Conservation (phyloP, 2,797 vertebrate species). For the Siniperca obscura region DNA sequence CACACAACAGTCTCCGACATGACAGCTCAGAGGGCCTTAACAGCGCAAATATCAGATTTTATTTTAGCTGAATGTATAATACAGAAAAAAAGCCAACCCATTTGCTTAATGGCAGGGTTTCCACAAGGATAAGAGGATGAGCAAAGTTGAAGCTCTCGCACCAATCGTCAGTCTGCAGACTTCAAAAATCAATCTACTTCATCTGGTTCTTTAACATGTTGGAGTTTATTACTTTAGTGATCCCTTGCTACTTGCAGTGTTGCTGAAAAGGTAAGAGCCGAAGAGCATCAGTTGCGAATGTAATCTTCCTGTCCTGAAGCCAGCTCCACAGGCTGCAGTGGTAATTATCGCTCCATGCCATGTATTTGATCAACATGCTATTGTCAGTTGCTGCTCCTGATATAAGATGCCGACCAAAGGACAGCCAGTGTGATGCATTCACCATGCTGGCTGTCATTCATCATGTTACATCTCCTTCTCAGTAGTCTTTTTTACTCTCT, state of each 20-base stretch:
- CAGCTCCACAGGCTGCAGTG: constrained; percentile 55
- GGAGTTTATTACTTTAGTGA: background rate
- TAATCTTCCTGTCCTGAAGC: constrained; percentile 63
- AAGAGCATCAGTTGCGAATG: constrained; percentile 42
- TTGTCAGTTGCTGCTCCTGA: constrained; percentile 61
- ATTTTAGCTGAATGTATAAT: background rate
- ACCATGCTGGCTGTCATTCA: constrained; percentile 41
- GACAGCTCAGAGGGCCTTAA: constrained; percentile 11
- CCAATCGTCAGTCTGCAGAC: constrained; percentile 26
- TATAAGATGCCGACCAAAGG: constrained; percentile 56
- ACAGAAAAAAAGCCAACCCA: background rate
- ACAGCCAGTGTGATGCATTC: constrained; percentile 33
- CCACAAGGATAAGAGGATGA: constrained; percentile 4
- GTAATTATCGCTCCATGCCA: constrained; percentile 71
- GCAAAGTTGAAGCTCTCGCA: background rate
- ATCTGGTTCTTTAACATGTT: constrained; percentile 9
- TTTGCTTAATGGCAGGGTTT: constrained; percentile 18
- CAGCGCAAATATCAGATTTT: background rate
- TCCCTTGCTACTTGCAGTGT: constrained; percentile 15
- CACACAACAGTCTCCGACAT: constrained; percentile 1
- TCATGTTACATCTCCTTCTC: constrained; percentile 25
- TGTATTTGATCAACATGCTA: constrained; percentile 67
- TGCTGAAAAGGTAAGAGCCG: constrained; percentile 38
- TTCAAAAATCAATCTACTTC: background rate
- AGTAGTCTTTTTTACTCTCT: constrained; percentile 3